Evolutionary conservation across 2,113 vertebrate species (phyloP), one percentile per base, ranked within the genome.

Genomic region (Formicarius rufipectus): DNA sequence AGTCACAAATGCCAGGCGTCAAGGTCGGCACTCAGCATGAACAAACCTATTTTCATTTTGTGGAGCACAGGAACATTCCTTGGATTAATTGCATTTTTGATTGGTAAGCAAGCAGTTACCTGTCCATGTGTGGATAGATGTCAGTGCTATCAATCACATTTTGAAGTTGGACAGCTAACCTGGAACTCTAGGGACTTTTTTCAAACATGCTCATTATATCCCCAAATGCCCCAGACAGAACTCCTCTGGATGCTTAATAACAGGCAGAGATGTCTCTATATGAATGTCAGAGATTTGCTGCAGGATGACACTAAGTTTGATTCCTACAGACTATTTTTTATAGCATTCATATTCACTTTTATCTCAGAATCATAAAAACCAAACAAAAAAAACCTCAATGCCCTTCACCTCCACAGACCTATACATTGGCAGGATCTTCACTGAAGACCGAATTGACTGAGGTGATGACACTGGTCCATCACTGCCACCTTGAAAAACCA

Each of bases 141-240:
- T 49, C 12, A 85, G 12, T 4, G 4, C 19, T 49, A 24, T 18
- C 1, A 0, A 64, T 66, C 7, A 7, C 1, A 6, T 50, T 60
- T 56, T 52, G n/a, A 52, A 77, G 37, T 12, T 42, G 35, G 42
- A 71, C 52, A 67, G 35, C n/a, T n/a, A 82, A 67, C 19, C 13
- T 44, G 12, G 12, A 85, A 33, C 14, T 77, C 66, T 3, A 56
- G n/a, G 23, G 1, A n/a, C 45, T 21, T 47, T 47, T 47, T 47
- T 23, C 14, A 71, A 67, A 75, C 31, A 56, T 14, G 21, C 14
- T 74, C 39, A 82, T 74, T 62, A 42, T 37, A 56, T 17, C 15
- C 33, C 28, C 78, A 62, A 74, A 73, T 0, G 0, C 1, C 7
- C 14, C 66, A 84, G 66, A 72, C 10, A 50, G 9, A 5, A 5